A percentile compares a stretch with the other conserved stretches of the same genome.
phyloP scores from a whole-genome alignment of 2,113 vertebrate species.

The Ammospiza caudacuta region DNA sequence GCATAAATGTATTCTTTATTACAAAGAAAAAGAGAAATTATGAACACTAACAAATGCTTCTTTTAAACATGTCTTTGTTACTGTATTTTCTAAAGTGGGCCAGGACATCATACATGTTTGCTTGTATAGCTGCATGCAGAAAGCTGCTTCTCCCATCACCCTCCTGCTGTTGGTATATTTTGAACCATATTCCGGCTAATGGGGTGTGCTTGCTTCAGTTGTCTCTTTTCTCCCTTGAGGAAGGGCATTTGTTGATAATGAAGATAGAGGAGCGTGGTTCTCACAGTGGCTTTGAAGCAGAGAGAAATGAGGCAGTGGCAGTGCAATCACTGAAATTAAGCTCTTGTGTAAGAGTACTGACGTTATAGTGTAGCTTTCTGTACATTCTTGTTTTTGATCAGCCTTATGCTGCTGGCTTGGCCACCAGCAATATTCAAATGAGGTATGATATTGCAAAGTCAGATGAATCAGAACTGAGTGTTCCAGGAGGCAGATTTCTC shows the following conservation, averaged over 20 bases:
- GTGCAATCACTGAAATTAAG: background rate
- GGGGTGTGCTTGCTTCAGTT: background rate
- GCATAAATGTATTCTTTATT: background rate
- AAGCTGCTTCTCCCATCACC: background rate
- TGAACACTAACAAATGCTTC: background rate
- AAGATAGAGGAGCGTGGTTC: background rate
- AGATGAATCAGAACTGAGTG: background rate
- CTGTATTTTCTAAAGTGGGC: background rate
- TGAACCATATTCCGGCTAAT: background rate
- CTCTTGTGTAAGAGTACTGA: background rate
- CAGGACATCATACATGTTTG: accelerated
- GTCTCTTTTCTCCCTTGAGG: background rate
- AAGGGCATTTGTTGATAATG: background rate
- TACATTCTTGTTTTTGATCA: background rate
- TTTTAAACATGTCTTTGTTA: background rate
- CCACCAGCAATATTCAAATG: background rate
- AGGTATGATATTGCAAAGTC: background rate
- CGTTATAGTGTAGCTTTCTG: background rate
- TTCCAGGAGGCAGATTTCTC: background rate
- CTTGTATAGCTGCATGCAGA: background rate
- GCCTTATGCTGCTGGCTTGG: background rate
- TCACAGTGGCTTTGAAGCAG: background rate
- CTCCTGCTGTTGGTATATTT: background rate
- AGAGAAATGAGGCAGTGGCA: background rate
- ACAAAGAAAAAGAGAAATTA: background rate